phyloP scores from a whole-genome alignment of 2,113 vertebrate genomes.

The Rhinolophus ferrumequinum region DNA sequence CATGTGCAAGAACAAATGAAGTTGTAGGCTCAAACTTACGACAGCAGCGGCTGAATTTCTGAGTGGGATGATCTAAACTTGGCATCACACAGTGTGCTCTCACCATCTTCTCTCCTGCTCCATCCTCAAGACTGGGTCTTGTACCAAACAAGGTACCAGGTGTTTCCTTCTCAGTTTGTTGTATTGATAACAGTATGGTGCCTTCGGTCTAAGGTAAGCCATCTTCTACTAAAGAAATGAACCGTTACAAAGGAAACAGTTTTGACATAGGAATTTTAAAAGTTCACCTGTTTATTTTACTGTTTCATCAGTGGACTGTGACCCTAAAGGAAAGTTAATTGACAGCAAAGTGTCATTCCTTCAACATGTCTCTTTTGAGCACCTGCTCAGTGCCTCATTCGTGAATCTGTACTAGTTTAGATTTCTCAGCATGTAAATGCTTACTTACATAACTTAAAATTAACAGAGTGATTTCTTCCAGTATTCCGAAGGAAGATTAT shows the following conservation, averaged over 20 bases:
- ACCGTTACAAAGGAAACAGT: background rate
- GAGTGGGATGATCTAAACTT: background rate
- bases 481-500: background rate
- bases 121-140: background rate
- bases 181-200: background rate
- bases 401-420: background rate
- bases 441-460: background rate
- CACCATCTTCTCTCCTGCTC: background rate
- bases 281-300: background rate
- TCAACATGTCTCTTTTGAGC: background rate
- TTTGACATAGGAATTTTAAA: background rate
- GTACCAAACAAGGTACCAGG: background rate
- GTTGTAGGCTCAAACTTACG: background rate
- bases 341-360: background rate
- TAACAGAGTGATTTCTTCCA: background rate
- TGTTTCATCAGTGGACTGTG: background rate
- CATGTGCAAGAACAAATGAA: background rate
- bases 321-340: background rate
- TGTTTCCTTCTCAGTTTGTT: background rate
- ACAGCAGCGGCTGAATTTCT: background rate
- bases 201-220: background rate
- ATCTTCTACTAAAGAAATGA: background rate
- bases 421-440: background rate
- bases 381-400: background rate
- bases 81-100: background rate